A percentile compares a stretch with the other conserved stretches of the same genome.
phyloP scores from a whole-genome alignment of 2,888 invertebrate species.

The Acrobasis repandana region DNA sequence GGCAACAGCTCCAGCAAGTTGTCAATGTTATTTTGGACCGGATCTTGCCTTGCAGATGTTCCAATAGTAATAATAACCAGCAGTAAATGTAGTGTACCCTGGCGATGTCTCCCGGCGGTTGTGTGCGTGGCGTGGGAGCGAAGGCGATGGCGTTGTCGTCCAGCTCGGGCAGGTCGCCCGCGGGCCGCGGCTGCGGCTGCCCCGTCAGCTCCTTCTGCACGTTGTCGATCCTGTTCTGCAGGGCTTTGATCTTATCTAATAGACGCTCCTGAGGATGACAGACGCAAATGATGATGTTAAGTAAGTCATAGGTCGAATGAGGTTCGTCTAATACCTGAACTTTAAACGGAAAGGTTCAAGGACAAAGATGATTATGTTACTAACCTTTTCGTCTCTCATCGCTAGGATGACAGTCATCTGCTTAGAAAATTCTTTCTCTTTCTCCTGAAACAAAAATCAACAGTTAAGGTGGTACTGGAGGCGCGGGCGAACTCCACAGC shows the following conservation, averaged over 20 bases:
- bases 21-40: too few species aligned
- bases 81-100: conserved; percentile 23
- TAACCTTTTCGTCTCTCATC: conserved; percentile 56
- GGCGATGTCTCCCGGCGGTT: neutral
- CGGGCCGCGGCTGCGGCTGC: conserved; percentile 27
- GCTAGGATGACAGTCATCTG: conserved; percentile 55
- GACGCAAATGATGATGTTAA: too few species aligned
- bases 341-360: too few species aligned
- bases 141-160: conserved; percentile 51
- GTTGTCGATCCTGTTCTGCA: conserved; percentile 63
- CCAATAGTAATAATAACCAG: too few species aligned
- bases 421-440: conserved; percentile 51
- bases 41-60: too few species aligned
- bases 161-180: conserved; percentile 38
- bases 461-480: too few species aligned
- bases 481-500: too few species aligned
- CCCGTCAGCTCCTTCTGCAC: conserved; percentile 63
- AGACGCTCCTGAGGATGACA: conserved; percentile 48
- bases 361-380: neutral
- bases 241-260: conserved; percentile 50
- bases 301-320: too few species aligned
- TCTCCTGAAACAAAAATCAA: conserved; percentile 41
- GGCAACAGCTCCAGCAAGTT: too few species aligned
- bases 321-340: too few species aligned
- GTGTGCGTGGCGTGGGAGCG: conserved; percentile 31